A percentile compares a stretch with the other conserved stretches of the same genome.
Evolutionary conservation across 2,113 vertebrate genomes (phyloP).

Genomic region (Hylia prasina): DNA sequence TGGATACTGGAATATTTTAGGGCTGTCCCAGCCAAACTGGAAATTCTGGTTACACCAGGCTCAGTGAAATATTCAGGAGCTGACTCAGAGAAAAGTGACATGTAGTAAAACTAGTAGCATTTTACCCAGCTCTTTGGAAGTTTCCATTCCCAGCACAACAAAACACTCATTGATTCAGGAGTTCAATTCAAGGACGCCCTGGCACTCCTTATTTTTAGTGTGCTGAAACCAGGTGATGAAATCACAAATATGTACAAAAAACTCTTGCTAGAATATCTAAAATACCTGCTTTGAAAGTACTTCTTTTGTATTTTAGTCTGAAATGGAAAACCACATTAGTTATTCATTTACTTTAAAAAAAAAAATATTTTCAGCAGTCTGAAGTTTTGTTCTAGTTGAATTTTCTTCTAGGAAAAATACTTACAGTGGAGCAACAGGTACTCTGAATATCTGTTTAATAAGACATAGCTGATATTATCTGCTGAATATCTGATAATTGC

Average conservation of each 20-base stretch:
- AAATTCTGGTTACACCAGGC: conserved; percentile 8
- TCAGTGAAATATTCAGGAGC: not conserved
- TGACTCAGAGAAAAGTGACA: not conserved
- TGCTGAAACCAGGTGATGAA: conserved; percentile 8
- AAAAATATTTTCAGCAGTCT: not conserved
- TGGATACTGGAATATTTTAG: not conserved
- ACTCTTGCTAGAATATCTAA: not conserved
- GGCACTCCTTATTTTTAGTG: not conserved
- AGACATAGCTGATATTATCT: not conserved
- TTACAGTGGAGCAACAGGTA: not conserved
- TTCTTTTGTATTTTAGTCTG: not conserved
- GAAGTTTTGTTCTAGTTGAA: not conserved
- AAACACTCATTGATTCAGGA: conserved; percentile 23
- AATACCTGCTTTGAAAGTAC: not conserved
- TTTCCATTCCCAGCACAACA: not conserved
- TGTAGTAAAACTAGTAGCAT: not conserved
- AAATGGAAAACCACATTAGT: not conserved
- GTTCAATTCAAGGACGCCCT: conserved; percentile 7
- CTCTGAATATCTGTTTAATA: not conserved
- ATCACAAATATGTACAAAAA: not conserved
- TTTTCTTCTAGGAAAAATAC: not conserved
- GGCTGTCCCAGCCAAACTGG: not conserved
- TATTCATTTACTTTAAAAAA: rapidly evolving
- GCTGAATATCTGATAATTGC: not conserved
- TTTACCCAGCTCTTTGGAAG: conserved; percentile 4